phyloP scores from a whole-genome alignment of 2,113 vertebrate genomes.

The Apodemus sylvaticus region DNA sequence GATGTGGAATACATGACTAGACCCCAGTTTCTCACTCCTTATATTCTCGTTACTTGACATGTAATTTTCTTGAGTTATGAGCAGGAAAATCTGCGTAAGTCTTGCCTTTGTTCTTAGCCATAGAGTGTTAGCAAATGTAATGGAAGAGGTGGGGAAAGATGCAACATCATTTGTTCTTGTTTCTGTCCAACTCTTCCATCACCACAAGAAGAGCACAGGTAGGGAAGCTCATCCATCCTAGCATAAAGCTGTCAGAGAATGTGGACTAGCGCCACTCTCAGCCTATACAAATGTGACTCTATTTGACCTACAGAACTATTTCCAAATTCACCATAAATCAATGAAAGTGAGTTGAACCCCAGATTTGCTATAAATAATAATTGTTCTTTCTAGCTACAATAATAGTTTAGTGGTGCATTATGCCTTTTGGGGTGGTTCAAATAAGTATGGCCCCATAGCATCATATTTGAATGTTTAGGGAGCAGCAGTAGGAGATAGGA shows the following conservation, averaged over 20 bases:
- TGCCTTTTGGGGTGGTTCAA: neutral
- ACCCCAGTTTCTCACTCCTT: neutral
- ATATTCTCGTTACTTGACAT: neutral
- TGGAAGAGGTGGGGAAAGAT: neutral
- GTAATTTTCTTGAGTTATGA: neutral
- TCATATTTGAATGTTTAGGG: neutral
- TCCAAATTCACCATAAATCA: neutral
- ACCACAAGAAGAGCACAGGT: neutral
- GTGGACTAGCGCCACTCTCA: neutral
- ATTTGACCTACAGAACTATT: neutral
- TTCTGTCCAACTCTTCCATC: neutral
- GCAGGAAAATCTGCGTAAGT: neutral
- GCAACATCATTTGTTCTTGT: neutral
- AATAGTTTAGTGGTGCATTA: neutral
- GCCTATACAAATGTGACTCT: neutral
- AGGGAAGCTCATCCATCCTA: neutral
- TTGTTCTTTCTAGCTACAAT: neutral
- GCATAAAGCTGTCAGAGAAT: neutral
- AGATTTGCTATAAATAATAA: conserved; percentile 35
- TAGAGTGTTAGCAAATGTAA: neutral
- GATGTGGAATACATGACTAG: neutral
- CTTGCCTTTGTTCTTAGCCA: neutral
- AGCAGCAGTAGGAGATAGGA: neutral
- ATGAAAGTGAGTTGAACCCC: neutral
- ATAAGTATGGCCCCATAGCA: neutral